Evolutionary conservation across 2,797 vertebrate genomes (phyloP).

Genomic region (Malurus leucopterus): DNA sequence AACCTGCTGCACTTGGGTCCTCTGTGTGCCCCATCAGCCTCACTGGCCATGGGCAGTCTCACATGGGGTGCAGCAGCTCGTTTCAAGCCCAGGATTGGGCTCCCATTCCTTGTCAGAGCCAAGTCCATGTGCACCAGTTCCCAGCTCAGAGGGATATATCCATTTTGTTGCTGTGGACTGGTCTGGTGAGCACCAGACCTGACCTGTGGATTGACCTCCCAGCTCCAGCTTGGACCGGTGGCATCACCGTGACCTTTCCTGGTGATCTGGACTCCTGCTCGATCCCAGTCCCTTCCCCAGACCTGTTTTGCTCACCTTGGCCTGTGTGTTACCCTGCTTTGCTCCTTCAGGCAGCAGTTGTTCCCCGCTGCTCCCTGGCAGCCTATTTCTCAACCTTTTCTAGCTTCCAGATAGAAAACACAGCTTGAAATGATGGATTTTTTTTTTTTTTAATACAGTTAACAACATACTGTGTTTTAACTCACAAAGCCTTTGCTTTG

Average conservation of each 20-base stretch:
- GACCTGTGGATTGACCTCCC: neutral
- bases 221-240: neutral
- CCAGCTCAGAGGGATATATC: neutral
- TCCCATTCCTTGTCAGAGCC: neutral
- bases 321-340: neutral
- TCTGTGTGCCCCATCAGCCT: neutral
- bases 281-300: neutral
- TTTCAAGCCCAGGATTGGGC: neutral
- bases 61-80: neutral
- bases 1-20: neutral
- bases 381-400: neutral
- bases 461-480: constrained; percentile 6
- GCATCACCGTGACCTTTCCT: neutral
- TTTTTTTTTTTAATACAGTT: neutral
- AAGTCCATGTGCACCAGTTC: neutral
- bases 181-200: neutral
- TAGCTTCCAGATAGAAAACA: constrained; percentile 9
- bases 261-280: neutral
- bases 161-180: neutral
- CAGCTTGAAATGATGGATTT: neutral
- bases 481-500: neutral
- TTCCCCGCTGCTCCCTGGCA: neutral
- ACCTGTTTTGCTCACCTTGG: neutral
- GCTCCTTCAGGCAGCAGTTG: neutral
- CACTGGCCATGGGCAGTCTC: neutral